Conservation (phyloP, 1,140 invertebrate genomes). For the Ceratina japonica region DNA sequence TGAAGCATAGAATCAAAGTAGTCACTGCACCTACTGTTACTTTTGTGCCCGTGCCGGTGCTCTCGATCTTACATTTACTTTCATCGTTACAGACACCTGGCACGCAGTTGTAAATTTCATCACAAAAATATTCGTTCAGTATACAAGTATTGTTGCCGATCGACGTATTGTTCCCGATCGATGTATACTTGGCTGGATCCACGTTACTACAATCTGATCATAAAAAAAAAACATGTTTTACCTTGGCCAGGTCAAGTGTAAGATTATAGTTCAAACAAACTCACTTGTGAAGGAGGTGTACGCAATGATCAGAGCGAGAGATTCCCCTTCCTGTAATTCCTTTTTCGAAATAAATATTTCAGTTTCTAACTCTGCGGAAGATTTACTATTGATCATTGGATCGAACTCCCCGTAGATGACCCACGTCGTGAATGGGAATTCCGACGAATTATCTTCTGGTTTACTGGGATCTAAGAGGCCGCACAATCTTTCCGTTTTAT, state of each 20-base stretch:
- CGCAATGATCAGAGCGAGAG: slow-evolving; percentile 65
- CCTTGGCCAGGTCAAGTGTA: neutral
- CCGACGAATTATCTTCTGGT: slow-evolving; percentile 13
- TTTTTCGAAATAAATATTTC: slow-evolving; percentile 70
- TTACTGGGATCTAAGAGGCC: slow-evolving; percentile 56
- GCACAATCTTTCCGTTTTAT: slow-evolving; percentile 62
- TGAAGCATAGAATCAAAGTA: slow-evolving; percentile 72
- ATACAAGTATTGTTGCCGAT: slow-evolving; percentile 62
- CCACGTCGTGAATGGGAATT: neutral
- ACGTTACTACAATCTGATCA: slow-evolving; percentile 60
- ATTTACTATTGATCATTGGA: slow-evolving; percentile 36
- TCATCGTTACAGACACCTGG: slow-evolving; percentile 70
- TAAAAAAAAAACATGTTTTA: slow-evolving; percentile 11
- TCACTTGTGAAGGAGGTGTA: slow-evolving; percentile 72
- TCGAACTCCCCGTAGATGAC: slow-evolving; percentile 34
- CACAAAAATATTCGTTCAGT: slow-evolving; percentile 69
- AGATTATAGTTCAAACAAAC: slow-evolving; percentile 6
- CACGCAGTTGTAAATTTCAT: slow-evolving; percentile 72
- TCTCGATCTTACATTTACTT: slow-evolving; percentile 63
- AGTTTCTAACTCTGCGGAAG: slow-evolving; percentile 66
- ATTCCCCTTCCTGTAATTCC: slow-evolving; percentile 47
- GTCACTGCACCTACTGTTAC: slow-evolving; percentile 75
- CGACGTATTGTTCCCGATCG: too few species aligned
- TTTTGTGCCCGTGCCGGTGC: slow-evolving; percentile 70
- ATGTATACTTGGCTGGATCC: slow-evolving; percentile 26